A percentile compares a stretch with the other conserved stretches of the same genome.
Evolutionary conservation across 1,140 invertebrate species (phyloP).

Genomic region (Micrasema longulum): DNA sequence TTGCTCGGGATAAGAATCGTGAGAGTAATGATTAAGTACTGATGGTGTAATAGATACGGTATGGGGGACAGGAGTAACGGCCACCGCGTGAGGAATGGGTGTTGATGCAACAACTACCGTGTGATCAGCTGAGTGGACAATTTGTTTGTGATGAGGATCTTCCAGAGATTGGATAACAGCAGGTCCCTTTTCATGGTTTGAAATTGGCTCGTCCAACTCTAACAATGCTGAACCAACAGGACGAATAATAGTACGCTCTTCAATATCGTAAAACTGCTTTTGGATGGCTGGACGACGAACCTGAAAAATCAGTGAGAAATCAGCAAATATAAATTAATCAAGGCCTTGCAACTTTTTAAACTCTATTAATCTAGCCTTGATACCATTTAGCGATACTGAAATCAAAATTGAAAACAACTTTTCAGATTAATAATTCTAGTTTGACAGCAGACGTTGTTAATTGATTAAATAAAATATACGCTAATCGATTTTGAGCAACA

Average conservation of each 20-base stretch:
- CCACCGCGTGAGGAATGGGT: conserved; percentile 33
- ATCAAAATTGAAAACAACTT: no score
- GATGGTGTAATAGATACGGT: conserved; percentile 52
- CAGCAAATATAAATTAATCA: conserved; percentile 3
- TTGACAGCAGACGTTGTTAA: no score
- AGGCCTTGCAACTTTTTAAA: conserved; percentile 29
- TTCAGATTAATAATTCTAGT: no score
- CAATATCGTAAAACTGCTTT: conserved; percentile 76
- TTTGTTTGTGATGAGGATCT: conserved; percentile 49
- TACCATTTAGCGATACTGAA: no score
- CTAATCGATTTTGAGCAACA: no score
- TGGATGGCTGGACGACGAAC: conserved; percentile 74
- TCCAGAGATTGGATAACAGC: conserved; percentile 60
- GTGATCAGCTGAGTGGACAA: conserved; percentile 39
- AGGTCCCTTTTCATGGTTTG: conserved; percentile 70
- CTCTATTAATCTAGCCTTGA: no score
- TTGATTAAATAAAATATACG: no score
- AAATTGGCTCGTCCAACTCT: conserved; percentile 72
- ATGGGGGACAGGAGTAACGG: conserved; percentile 54
- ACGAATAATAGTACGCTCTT: conserved; percentile 72
- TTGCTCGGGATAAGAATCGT: conserved; percentile 15
- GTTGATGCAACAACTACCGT: conserved; percentile 27
- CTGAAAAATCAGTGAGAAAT: conserved; percentile 53
- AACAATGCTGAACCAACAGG: conserved; percentile 73
- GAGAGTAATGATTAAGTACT: conserved; percentile 37